Evolutionary conservation across 2,888 invertebrate species (phyloP).

Genomic region (Philaethria dido): DNA sequence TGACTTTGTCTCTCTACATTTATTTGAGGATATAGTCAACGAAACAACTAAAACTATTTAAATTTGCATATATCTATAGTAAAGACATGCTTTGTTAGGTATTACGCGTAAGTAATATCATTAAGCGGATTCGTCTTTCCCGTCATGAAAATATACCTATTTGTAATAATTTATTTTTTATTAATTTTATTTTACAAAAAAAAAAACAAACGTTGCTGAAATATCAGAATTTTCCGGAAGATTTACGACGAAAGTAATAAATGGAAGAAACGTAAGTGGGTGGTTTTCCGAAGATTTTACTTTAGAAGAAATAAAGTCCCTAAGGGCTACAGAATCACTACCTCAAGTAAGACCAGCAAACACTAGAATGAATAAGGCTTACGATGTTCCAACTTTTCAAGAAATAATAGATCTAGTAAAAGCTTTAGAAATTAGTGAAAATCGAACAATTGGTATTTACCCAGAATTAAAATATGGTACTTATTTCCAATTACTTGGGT

Average conservation of each 20-base stretch:
- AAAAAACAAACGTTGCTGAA: slow-evolving; percentile 62
- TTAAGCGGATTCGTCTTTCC: too few species aligned
- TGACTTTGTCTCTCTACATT: too few species aligned
- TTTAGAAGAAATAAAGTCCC: slow-evolving; percentile 68
- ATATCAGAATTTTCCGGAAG: slow-evolving; percentile 65
- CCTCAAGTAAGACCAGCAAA: slow-evolving; percentile 68
- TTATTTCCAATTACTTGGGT: slow-evolving; percentile 62
- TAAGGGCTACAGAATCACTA: slow-evolving; percentile 66
- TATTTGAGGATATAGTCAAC: too few species aligned
- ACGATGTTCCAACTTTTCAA: slow-evolving; percentile 66
- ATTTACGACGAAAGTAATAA: slow-evolving; percentile 60
- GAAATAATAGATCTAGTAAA: slow-evolving; percentile 73
- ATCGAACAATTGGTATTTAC: slow-evolving; percentile 67
- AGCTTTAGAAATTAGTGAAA: slow-evolving; percentile 63
- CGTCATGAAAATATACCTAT: slow-evolving; percentile 73
- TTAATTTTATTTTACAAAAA: too few species aligned
- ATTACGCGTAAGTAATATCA: too few species aligned
- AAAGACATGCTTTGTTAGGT: too few species aligned
- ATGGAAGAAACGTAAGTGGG: slow-evolving; percentile 58
- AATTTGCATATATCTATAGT: too few species aligned
- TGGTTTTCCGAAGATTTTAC: slow-evolving; percentile 79
- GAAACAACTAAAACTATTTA: too few species aligned
- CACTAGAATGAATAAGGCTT: slow-evolving; percentile 64
- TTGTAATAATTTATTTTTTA: too few species aligned
- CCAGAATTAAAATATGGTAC: slow-evolving; percentile 74